Evolutionary conservation across 2,797 vertebrate genomes (phyloP), one percentile per base, ranked within the genome.

Genomic region (Gouania willdenowi): DNA sequence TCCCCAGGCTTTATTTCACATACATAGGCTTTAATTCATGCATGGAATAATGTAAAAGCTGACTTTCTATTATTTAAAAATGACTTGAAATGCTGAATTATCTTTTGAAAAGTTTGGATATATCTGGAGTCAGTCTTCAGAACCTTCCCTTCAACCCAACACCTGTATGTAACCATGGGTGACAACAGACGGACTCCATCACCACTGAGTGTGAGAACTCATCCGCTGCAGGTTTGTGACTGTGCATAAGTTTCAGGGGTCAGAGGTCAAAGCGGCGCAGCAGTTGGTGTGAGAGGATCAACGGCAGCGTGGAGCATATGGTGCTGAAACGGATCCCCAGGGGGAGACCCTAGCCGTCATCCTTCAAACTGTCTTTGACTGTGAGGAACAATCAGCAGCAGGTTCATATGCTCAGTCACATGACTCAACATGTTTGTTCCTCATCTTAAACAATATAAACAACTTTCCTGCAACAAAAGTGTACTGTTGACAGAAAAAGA

Each of bases 231-330:
- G 26, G 33, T 53, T 49, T 47, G 62, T 46, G 51, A 52, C 14
- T 4, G 5, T 32, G 43, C 44, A 13, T 51, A 34, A 56, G 58
- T 60, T n/a, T 35, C 46, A 45, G 35, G 55, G 72, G 71, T 78
- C 20, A 82, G 46, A 75, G 81, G 66, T 76, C 54, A 28, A 22
- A 1, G 36, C 10, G 18, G 50, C 18, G 71, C 69, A 81, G 64
- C 82, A 77, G 78, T 81, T 81, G 77, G 71, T 3, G 40, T 7
- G 27, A 70, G 28, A 12, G 33, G 46, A 38, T 44, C 41, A 73
- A 78, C 56, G 63, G 70, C 17, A 17, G 21, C 45, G 45, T 19
- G 2, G 33, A 66, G 58, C 80, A 82, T 79, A 83, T 87, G 81
- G 77, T 18, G 6, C 25, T 66, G 69, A 59, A 71, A 75, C 42